Evolutionary conservation across 2,113 vertebrate species (phyloP).

Genomic region (Heloderma charlesbogerti): DNA sequence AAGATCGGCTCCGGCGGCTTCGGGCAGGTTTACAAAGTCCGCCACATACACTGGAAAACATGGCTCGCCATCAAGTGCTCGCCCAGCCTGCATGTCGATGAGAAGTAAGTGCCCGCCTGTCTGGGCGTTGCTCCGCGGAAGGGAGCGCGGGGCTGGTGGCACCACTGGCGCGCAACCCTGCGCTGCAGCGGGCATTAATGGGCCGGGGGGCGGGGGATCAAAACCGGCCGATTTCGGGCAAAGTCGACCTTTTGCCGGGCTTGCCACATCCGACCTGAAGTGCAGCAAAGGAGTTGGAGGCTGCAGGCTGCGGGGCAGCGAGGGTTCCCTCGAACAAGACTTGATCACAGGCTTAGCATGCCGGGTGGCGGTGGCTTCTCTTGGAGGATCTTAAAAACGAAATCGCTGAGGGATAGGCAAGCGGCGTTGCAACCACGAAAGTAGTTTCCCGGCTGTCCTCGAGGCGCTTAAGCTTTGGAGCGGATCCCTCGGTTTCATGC

Average conservation of each 20-base stretch:
- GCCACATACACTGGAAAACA: slow-evolving; percentile 96
- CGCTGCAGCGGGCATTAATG: neutral
- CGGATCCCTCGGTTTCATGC: neutral
- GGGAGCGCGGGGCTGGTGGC: neutral
- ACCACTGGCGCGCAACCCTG: neutral
- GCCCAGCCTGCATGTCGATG: slow-evolving; percentile 93
- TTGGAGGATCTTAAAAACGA: neutral
- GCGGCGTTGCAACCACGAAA: neutral
- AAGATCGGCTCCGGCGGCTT: slow-evolving; percentile 97
- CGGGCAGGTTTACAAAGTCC: slow-evolving; percentile 97
- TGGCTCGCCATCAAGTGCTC: slow-evolving; percentile 98
- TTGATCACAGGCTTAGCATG: neutral
- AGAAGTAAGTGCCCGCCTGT: slow-evolving; percentile 85
- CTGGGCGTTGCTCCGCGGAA: neutral
- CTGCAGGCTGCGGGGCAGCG: neutral
- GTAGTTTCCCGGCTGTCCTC: neutral
- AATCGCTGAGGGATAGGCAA: neutral
- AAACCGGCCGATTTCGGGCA: no score
- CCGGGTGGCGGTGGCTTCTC: neutral
- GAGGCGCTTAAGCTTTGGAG: neutral
- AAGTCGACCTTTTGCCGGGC: no score
- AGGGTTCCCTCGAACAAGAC: no score
- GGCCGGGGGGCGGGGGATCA: no score
- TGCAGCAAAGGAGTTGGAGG: neutral
- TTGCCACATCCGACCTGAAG: no score